Evolutionary conservation across 2,113 vertebrate species (phyloP).

Genomic region (Chitala chitala): DNA sequence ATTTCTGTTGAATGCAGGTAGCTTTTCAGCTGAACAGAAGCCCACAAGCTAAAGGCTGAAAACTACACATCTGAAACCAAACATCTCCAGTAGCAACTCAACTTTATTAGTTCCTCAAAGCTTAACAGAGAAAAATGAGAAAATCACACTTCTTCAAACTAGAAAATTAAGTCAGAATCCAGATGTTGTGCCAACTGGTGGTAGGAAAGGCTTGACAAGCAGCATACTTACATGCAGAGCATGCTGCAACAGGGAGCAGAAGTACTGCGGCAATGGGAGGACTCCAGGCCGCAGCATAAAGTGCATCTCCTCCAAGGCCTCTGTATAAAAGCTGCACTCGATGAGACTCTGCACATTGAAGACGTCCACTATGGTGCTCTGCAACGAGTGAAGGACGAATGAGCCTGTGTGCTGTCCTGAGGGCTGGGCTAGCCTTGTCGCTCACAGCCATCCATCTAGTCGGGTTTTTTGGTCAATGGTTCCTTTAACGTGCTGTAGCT

Average conservation of each 20-base stretch:
- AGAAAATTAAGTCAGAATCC: too few relatives aligned
- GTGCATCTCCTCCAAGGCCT: constrained; percentile 75
- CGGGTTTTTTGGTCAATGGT: constrained; percentile 31
- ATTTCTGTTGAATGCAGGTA: too few relatives aligned
- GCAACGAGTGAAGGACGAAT: constrained; percentile 35
- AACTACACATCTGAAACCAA: too few relatives aligned
- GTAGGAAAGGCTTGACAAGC: not conserved
- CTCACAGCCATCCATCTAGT: constrained; percentile 44
- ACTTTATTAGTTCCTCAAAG: not conserved
- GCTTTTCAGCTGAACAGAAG: too few relatives aligned
- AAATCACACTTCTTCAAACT: too few relatives aligned
- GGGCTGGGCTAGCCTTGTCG: constrained; percentile 43
- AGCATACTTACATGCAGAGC: constrained; percentile 66
- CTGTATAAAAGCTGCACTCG: constrained; percentile 66
- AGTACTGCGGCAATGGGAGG: constrained; percentile 66
- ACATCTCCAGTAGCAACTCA: too few relatives aligned
- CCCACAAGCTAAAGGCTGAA: too few relatives aligned
- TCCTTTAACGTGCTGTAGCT: not conserved
- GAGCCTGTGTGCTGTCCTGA: constrained; percentile 30
- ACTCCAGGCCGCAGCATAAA: constrained; percentile 58
- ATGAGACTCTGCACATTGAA: constrained; percentile 54
- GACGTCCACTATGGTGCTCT: constrained; percentile 42
- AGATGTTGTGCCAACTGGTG: too few relatives aligned
- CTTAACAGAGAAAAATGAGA: not conserved
- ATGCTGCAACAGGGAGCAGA: constrained; percentile 72